A percentile compares a stretch with the other conserved stretches of the same genome.
Conservation (phyloP, 2,113 vertebrate species). For the Cyrtonyx montezumae region DNA sequence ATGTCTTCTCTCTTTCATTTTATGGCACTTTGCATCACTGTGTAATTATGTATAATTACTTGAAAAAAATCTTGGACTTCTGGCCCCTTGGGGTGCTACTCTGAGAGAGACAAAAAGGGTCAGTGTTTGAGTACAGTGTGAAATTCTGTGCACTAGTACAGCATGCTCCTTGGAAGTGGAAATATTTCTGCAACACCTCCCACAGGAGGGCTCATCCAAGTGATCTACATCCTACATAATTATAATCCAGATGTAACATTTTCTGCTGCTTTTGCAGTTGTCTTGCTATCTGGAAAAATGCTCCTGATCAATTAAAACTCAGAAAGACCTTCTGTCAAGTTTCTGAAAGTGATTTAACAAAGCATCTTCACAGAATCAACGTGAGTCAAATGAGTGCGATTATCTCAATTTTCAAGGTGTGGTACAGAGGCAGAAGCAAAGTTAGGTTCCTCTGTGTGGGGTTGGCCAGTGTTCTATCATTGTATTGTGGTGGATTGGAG, state of each 20-base stretch:
- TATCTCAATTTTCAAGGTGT: not conserved
- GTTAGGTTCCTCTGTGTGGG: not conserved
- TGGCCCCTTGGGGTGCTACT: constrained; percentile 17
- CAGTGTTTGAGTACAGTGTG: not conserved
- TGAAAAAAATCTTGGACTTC: constrained; percentile 48
- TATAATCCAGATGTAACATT: not conserved
- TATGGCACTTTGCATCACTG: constrained; percentile 24
- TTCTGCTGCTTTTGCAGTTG: not conserved
- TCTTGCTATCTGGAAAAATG: not conserved
- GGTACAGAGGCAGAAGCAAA: not conserved
- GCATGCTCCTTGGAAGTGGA: not conserved
- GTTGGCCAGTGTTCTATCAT: not conserved
- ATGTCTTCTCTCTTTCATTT: constrained; percentile 48
- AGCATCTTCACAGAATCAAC: not conserved
- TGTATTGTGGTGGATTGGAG: not conserved
- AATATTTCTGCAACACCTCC: constrained; percentile 5
- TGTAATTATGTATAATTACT: constrained; percentile 58
- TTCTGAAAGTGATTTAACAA: not conserved
- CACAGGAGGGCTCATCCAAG: not conserved
- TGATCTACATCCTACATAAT: not conserved
- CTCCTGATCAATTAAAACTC: not conserved
- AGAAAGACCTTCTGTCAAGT: not conserved
- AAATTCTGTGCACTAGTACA: not conserved
- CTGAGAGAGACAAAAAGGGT: constrained; percentile 16
- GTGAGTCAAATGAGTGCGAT: not conserved